Base-by-base conservation (phyloP, 2,888 invertebrate species). In the Pammene aurita region DNA sequence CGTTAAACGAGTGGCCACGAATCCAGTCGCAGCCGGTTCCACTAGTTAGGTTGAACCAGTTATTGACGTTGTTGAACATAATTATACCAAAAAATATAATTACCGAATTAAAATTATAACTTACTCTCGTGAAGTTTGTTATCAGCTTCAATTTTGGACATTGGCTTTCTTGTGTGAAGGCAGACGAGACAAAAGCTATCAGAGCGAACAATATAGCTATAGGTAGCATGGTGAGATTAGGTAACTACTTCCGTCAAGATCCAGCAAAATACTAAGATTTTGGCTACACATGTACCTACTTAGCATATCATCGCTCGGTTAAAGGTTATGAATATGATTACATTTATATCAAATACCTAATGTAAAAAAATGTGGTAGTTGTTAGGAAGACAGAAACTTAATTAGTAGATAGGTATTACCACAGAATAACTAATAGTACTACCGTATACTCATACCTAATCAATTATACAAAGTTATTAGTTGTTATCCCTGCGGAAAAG, bases 41-140 rank as follows among this genome's bases (percentile, higher is more conserved):
- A 6, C 16, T 62, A 41, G 10, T 5, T 41, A 5, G 56, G 38
- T 57, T 18, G 41, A 18, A 57, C 42, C 41, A 42, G 56, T 56
- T 56, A 55, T 10, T 38, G 14, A 16, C 14, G 52, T 52, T 6
- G n/a, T 54, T 54, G 9, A n/a, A 38, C 14, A 38, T 55, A 55
- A 55, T 55, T 55, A 38, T 55, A 14, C 50, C 18, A 50, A 50
- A 18, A 16, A 50, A 18, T 50, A 2, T 50, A 35, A 42, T 48
- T 48, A 13, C 16, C 10, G 16, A 48, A 48, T 16, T 2, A 46
- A 10, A 48, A 48, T 6, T 48, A 0, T 48, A 16, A 50, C 50
- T 50, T 50, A 50, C 26, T 18, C 11, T 5, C 13, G 50, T 50
- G 18, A 11, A 18, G 26, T 50, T 50, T 13, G 50, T 26, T 50